Conservation (phyloP, 1,140 invertebrate species). For the Temnothorax nylanderi region DNA sequence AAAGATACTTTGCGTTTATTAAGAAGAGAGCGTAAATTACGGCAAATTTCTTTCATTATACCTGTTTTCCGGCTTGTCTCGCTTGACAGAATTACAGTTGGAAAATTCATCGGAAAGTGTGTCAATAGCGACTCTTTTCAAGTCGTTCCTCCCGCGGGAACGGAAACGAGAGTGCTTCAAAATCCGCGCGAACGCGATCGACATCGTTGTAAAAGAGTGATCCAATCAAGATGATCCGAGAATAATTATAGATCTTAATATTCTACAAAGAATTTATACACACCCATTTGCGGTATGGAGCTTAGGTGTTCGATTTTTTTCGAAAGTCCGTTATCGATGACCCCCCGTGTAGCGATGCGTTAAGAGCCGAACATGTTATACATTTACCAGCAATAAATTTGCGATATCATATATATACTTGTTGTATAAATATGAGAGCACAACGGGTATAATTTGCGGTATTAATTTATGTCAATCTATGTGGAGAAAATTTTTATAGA, state of each 20-base stretch:
- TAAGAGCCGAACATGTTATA: neutral
- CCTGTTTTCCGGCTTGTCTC: conserved; percentile 10
- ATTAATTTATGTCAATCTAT: conserved; percentile 25
- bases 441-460: neutral
- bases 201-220: neutral
- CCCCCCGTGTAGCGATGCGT: conserved; percentile 20
- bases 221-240: conserved; percentile 7
- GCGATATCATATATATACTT: neutral
- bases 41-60: conserved; percentile 27
- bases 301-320: conserved; percentile 10
- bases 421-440: neutral
- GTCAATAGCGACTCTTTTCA: conserved; percentile 16
- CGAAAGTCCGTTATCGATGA: conserved; percentile 32
- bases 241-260: neutral
- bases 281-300: neutral
- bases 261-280: neutral
- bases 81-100: conserved; percentile 20
- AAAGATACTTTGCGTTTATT: neutral
- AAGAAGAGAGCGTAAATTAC: conserved; percentile 37
- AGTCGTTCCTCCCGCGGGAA: conserved; percentile 9
- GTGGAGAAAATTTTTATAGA: neutral
- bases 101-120: conserved; percentile 51
- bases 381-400: conserved; percentile 2
- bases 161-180: conserved; percentile 40
- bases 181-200: neutral